Percentiles rank a stretch among this genome's conserved stretches.
Conservation (phyloP, 2,113 vertebrate species). For the Macrotis lagotis region DNA sequence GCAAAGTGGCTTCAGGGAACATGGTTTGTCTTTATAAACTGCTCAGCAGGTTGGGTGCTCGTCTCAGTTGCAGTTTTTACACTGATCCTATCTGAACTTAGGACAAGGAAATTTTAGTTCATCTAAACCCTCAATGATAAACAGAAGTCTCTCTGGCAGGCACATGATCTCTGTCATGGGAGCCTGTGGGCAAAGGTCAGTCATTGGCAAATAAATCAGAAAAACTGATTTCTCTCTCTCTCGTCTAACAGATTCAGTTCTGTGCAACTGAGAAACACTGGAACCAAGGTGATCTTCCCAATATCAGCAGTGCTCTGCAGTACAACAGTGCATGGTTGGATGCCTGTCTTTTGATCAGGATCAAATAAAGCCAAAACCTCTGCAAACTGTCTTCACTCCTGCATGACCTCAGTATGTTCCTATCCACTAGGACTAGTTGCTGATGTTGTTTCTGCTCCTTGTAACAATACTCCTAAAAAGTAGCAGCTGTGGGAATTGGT, state of each 20-base stretch:
- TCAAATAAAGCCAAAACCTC: too few species aligned
- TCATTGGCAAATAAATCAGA: constrained; percentile 60
- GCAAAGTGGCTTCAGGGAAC: constrained; percentile 66
- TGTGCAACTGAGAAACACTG: constrained; percentile 79
- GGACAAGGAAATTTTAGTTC: constrained; percentile 75
- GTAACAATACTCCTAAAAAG: constrained; percentile 49
- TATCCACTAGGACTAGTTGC: constrained; percentile 53
- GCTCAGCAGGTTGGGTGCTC: constrained; percentile 63
- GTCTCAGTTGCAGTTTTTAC: constrained; percentile 41
- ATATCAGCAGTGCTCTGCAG: constrained; percentile 66
- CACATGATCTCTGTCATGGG: constrained; percentile 59
- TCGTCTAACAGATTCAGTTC: constrained; percentile 75
- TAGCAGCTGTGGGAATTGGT: constrained; percentile 66
- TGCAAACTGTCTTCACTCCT: too few species aligned
- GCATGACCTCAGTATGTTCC: too few species aligned
- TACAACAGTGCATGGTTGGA: too few species aligned
- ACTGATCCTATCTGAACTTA: neutral
- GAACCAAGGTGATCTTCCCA: constrained; percentile 78
- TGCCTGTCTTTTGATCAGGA: too few species aligned
- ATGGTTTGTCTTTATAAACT: constrained; percentile 75
- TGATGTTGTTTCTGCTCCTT: constrained; percentile 56
- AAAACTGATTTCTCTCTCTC: constrained; percentile 59
- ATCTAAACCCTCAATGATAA: constrained; percentile 80
- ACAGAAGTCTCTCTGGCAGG: constrained; percentile 69
- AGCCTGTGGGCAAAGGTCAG: constrained; percentile 31